Conservation (phyloP, 2,797 vertebrate species). For the Sardinella longiceps region DNA sequence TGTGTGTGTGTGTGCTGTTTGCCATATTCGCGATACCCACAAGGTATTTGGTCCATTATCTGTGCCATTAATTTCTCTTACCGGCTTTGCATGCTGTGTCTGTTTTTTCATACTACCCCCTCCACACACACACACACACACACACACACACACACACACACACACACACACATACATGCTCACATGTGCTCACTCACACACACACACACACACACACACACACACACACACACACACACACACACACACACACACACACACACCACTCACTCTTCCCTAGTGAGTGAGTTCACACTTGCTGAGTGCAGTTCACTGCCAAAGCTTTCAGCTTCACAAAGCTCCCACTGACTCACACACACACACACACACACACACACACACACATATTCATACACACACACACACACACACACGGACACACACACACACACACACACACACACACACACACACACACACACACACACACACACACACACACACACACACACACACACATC, state of each 20-base stretch:
- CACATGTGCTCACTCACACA: not conserved
- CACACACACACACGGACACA: too few species aligned
- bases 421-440: too few species aligned
- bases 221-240: too few species aligned
- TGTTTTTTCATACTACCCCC: not conserved
- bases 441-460: not conserved
- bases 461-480: not conserved
- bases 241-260: too few species aligned
- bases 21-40: not conserved
- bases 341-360: not conserved
- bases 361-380: too few species aligned
- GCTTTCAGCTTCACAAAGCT: not conserved
- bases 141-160: not conserved
- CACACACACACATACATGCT: not conserved
- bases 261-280: not conserved
- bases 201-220: not conserved
- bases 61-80: not conserved
- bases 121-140: not conserved
- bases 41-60: not conserved
- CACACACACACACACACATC: not conserved
- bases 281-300: not conserved
- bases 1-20: not conserved
- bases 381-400: too few species aligned
- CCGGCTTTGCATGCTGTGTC: not conserved
- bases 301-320: not conserved